Base-by-base conservation (phyloP, 1,140 invertebrate species). In the Tachypleus tridentatus region DNA sequence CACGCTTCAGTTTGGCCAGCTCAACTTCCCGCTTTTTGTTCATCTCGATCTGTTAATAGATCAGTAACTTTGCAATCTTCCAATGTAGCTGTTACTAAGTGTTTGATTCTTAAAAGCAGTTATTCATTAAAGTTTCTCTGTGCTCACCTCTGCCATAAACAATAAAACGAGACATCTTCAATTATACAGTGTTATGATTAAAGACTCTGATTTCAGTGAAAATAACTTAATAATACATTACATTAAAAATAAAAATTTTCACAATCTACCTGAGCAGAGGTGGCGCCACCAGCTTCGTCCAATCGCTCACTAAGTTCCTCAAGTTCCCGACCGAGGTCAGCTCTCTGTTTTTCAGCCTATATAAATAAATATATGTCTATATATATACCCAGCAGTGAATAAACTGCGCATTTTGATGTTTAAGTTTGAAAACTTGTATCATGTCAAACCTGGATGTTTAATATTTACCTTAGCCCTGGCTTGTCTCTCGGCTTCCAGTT, bases 21-120 rank as follows among this genome's bases (percentile, higher is more conserved):
- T 99, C 97, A 74, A 92, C 91, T 80, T 99, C 96, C 71, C 96
- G 88, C 81, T 98, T 98, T 85, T 98, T 98, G 87, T 98, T 98
- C 73, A 98, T 86, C 79, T 99, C 97, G 78, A 98, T 91, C 66
- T 67, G 66, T 4, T 7, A 10, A 54, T 10, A 6, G 6, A 54
- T 2, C 29, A 29, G 29, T 29, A 29, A 29, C 29, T 29, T 29
- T 29, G 29, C 29, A 29, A 29, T 29, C 29, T 29, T 29, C 29
- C 29, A 29, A 29, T 29, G 29, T 29, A 0, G 29, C 29, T 29
- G 29, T 29, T 29, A 29, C 29, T 29, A 29, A 29, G 29, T 29
- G 29, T 29, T 29, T 29, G 29, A 29, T 29, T 29, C 29, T 29
- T 29, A 29, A 29, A 29, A 29, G 29, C 29, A 29, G 29, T 29